Base-by-base conservation (phyloP, 2,113 vertebrate species). In the Naja naja region DNA sequence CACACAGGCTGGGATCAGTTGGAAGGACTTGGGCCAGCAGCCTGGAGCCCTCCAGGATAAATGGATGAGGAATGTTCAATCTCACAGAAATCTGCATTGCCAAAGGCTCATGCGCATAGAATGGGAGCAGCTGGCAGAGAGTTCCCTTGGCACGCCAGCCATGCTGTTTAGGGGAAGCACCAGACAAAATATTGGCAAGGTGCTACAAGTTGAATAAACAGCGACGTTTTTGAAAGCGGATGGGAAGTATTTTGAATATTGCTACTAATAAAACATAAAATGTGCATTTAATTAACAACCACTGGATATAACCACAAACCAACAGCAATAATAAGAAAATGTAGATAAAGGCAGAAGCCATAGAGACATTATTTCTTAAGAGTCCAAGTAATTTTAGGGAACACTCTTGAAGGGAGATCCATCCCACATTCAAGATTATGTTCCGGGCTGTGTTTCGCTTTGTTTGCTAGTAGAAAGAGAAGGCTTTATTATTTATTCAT, bases 111-210 rank as follows among this genome's bases (percentile, higher is more conserved):
- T 43, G 85, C 49, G 22, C 45, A 54, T 4, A 14, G 34, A 54
- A 16, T 12, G 5, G 85, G 45, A 10, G 43, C 85, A 52, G 91
- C 47, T 89, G 91, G 91, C 34, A 81, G n/a, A 20, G 60, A 9
- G 49, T 18, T 54, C 27, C 43, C 54, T 85, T 49, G 88, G 64
- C 92, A 58, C 20, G 64, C 39, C 11, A 7, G 22, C 47, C 1
- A 30, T 47, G 39, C 39, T 85, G 69, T 85, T 58, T 89, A 88
- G 92, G 60, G 53, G 52, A 92, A 55, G 87, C 91, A 85, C 34
- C 87, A 81, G 88, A 45, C 52, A 89, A 92, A 81, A 89, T 85
- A 55, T 88, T 89, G 87, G 91, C 64, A 18, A 45, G 12, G 64
- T 53, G 10, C 34, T 45, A 12, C 14, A 9, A n/a, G 39, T 53